A percentile compares a stretch with the other conserved stretches of the same genome.
Conservation (phyloP, 2,797 vertebrate species). For the Apogon talboti region DNA sequence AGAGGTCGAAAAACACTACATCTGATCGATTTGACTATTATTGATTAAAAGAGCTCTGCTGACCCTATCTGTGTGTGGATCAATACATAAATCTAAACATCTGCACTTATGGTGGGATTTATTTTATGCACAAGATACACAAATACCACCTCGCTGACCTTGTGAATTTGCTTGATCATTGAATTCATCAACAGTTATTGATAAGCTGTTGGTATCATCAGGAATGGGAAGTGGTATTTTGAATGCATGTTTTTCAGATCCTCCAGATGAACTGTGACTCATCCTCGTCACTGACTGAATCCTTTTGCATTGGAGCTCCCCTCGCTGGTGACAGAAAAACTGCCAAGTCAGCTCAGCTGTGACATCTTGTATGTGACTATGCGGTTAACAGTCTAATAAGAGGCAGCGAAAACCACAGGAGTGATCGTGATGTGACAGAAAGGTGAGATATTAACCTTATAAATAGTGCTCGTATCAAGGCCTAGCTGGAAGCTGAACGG, state of each 20-base stretch:
- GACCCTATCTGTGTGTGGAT: conserved; percentile 5
- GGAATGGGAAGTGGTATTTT: no score
- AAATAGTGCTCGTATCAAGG: not conserved
- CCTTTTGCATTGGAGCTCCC: not conserved
- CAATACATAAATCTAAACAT: conserved; percentile 2
- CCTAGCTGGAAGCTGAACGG: no score
- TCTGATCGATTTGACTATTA: not conserved
- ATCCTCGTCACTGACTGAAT: not conserved
- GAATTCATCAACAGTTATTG: not conserved
- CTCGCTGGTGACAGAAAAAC: not conserved
- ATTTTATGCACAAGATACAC: not conserved
- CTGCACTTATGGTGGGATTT: not conserved
- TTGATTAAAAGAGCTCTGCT: not conserved
- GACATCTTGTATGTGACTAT: not conserved
- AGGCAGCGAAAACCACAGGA: not conserved
- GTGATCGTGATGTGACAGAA: not conserved
- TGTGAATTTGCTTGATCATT: not conserved
- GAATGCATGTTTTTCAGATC: not conserved
- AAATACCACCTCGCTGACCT: not conserved
- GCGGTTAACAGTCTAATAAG: not conserved
- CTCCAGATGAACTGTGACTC: not conserved
- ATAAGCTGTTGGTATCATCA: not conserved
- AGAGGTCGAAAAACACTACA: conserved; percentile 7
- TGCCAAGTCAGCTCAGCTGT: not conserved
- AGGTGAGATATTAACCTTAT: not conserved